phyloP scores from a whole-genome alignment of 2,888 invertebrate genomes.

The Machimus rusticus region DNA sequence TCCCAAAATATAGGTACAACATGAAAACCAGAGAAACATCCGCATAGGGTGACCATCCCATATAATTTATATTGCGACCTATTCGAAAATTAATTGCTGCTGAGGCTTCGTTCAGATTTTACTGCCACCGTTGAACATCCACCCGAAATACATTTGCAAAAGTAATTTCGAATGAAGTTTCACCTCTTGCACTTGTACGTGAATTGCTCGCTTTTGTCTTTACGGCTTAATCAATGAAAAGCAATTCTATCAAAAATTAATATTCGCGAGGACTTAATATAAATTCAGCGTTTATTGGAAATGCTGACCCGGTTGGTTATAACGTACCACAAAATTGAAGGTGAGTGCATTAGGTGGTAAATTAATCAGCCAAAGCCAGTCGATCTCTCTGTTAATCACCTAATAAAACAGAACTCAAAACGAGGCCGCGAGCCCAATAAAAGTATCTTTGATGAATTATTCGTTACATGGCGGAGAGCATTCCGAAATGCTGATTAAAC shows the following conservation, averaged over 20 bases:
- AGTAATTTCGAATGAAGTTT: background rate
- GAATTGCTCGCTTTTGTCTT: background rate
- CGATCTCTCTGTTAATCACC: background rate
- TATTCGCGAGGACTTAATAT: background rate
- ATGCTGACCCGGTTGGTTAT: background rate
- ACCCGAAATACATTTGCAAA: background rate
- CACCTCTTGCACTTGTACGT: background rate
- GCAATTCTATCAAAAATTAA: conserved; percentile 17
- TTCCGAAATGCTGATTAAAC: background rate
- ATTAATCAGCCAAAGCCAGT: background rate
- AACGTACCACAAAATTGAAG: background rate
- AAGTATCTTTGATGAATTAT: background rate
- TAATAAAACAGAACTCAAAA: background rate
- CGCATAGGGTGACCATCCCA: background rate
- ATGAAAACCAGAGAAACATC: background rate
- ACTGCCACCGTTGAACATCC: background rate
- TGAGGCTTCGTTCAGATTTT: background rate
- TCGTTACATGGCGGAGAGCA: background rate
- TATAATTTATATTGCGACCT: background rate
- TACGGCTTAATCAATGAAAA: background rate
- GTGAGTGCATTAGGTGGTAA: background rate
- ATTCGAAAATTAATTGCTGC: background rate
- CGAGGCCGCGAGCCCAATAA: background rate
- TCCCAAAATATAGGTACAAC: background rate
- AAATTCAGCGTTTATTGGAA: background rate